Percentiles rank a stretch among this genome's conserved stretches.
Evolutionary conservation across 2,113 vertebrate species (phyloP).

Genomic region (Prunella fulvescens): DNA sequence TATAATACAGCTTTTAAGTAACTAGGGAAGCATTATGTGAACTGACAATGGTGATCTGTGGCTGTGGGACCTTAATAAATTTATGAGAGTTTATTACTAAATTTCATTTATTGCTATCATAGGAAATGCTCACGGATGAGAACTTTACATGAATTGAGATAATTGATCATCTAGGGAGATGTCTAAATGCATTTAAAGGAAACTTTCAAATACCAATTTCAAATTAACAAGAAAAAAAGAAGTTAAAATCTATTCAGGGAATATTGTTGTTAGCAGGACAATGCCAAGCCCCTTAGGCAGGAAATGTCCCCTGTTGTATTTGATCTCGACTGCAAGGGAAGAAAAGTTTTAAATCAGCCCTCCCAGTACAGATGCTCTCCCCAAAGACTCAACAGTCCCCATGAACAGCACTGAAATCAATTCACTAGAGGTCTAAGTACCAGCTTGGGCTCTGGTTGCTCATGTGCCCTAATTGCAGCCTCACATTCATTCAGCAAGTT

Average conservation of each 20-base stretch:
- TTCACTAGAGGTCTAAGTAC: background rate
- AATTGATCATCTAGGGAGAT: conserved; percentile 44
- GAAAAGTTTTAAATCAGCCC: background rate
- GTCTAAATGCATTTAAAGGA: conserved; percentile 9
- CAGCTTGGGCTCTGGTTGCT: background rate
- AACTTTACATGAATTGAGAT: conserved; percentile 9
- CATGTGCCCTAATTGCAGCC: background rate
- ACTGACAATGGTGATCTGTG: conserved; percentile 29
- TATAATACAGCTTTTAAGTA: conserved; percentile 9
- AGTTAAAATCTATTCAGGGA: conserved; percentile 5
- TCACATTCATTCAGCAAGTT: background rate
- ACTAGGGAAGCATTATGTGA: conserved; percentile 7
- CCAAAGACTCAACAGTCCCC: background rate
- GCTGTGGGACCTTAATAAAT: conserved; percentile 21
- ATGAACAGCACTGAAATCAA: background rate
- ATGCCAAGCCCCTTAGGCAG: background rate
- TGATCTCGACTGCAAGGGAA: background rate
- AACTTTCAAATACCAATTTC: conserved; percentile 17
- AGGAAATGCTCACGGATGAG: background rate
- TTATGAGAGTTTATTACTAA: conserved; percentile 37
- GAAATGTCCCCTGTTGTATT: background rate
- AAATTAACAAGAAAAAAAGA: conserved; percentile 15
- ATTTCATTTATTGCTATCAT: conserved; percentile 29
- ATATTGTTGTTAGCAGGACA: conserved; percentile 33
- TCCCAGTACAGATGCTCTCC: background rate